These are phyloP conservation scores for Pangasius larnaudii DNA, from an alignment of 2,797 vertebrate genomes.

Conservation along the genomic window DNA sequence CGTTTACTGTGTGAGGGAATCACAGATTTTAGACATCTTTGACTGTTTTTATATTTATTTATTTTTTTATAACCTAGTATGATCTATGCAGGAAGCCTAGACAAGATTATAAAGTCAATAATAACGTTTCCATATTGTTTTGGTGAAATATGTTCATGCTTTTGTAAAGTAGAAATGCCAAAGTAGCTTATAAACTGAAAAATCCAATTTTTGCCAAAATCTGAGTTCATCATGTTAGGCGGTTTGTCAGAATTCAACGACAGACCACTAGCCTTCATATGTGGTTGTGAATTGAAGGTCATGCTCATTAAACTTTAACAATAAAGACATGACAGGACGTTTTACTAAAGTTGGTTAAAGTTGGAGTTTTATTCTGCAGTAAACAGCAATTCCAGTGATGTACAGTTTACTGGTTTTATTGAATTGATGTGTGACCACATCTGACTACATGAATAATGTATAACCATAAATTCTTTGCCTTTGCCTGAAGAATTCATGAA, in stretches of 20 bases:
- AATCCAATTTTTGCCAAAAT: background rate
- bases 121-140: background rate
- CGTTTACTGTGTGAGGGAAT: background rate
- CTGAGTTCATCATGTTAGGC: background rate
- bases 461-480: background rate
- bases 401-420: background rate
- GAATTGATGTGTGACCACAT: background rate
- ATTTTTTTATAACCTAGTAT: background rate
- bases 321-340: background rate
- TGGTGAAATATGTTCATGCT: background rate
- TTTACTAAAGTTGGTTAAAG: background rate
- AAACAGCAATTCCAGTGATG: background rate
- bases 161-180: background rate
- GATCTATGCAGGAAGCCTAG: background rate
- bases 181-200: background rate
- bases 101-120: background rate
- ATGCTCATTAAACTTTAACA: background rate
- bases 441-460: background rate
- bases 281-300: background rate
- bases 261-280: background rate
- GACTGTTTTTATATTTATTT: no score
- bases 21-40: background rate
- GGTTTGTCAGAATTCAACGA: background rate
- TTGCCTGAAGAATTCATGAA: background rate
- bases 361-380: background rate